phyloP scores from a whole-genome alignment of 2,797 vertebrate genomes.

The Tenualosa ilisha region DNA sequence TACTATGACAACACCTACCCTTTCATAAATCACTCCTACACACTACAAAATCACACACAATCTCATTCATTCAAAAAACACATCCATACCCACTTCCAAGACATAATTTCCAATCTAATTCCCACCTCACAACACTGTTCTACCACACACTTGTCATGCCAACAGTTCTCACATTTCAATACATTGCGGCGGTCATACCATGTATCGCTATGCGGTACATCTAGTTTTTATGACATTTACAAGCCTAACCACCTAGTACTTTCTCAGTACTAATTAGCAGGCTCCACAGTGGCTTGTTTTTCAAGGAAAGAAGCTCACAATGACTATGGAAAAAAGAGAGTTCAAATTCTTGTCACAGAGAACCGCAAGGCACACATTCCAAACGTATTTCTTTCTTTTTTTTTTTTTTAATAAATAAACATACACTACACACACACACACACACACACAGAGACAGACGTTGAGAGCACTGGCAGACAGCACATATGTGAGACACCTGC shows the following conservation, averaged over 20 bases:
- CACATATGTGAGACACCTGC: slow-evolving; percentile 9
- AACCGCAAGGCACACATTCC: neutral
- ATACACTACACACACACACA: too few species aligned
- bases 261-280: neutral
- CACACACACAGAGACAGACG: neutral
- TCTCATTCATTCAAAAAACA: too few species aligned
- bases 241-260: neutral
- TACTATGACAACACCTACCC: too few species aligned
- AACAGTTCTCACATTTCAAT: too few species aligned
- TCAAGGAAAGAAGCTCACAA: neutral
- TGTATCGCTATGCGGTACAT: too few species aligned
- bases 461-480: slow-evolving; percentile 45
- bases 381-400: neutral
- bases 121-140: too few species aligned
- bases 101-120: too few species aligned
- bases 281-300: neutral
- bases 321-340: neutral
- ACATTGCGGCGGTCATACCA: too few species aligned
- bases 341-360: neutral
- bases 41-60: too few species aligned
- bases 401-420: neutral
- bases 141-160: too few species aligned
- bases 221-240: neutral
- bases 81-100: too few species aligned
- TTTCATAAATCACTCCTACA: too few species aligned